Evolutionary conservation across 2,797 vertebrate species (phyloP).

Genomic region (Scolopax rusticola): DNA sequence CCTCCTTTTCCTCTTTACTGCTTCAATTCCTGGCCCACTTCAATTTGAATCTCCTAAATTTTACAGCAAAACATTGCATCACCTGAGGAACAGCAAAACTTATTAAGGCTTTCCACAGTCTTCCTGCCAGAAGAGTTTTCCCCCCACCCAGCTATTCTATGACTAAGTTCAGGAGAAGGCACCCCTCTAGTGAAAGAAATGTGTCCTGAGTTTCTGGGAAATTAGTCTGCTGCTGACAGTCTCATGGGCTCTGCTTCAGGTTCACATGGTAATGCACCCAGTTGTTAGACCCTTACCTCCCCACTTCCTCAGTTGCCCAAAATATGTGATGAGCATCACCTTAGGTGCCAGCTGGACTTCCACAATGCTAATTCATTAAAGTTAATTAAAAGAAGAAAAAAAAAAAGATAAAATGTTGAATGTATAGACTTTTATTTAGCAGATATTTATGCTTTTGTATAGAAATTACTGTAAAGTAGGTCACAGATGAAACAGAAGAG

Average conservation of each 20-base stretch:
- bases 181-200: not conserved
- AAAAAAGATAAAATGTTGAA: not conserved
- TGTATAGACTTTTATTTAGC: not conserved
- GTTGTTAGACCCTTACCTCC: not conserved
- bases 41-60: not conserved
- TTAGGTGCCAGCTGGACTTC: not conserved
- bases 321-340: not conserved
- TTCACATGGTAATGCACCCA: rapidly evolving
- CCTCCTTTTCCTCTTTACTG: not conserved
- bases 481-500: not conserved
- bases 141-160: not conserved
- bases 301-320: not conserved
- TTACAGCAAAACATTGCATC: not conserved
- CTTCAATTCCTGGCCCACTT: not conserved
- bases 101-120: not conserved
- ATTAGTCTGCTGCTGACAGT: not conserved
- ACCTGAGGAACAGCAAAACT: not conserved
- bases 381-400: not conserved
- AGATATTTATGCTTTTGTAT: not conserved
- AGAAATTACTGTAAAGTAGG: not conserved
- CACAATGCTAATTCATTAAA: not conserved
- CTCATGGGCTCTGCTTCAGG: not conserved
- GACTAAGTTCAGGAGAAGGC: not conserved
- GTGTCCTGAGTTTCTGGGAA: not conserved
- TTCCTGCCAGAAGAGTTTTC: not conserved